These are phyloP conservation scores for Andrena bucephala DNA, from an alignment of 2,888 invertebrate species.

Conservation along the genomic window DNA sequence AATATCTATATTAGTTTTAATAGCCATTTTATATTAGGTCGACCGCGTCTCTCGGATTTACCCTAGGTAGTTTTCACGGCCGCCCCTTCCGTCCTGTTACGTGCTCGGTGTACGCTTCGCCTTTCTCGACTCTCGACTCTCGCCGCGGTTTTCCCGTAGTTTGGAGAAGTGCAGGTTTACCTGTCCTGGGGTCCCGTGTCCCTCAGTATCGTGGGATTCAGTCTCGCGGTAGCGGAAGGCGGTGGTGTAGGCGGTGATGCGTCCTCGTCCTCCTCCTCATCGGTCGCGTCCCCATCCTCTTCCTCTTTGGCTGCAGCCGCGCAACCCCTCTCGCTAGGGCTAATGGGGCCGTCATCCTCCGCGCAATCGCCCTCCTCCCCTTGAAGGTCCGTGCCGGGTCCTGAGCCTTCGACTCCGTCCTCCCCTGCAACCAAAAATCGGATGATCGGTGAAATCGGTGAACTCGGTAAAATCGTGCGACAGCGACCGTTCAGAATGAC, in stretches of 20 bases:
- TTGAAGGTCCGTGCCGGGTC: conserved; percentile 83
- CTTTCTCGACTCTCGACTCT: neutral
- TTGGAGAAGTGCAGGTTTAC: conserved; percentile 55
- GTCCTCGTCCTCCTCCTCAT: conserved; percentile 82
- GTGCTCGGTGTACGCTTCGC: no score
- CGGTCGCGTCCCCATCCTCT: conserved; percentile 85
- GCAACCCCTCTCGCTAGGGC: conserved; percentile 84
- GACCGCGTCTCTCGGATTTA: no score
- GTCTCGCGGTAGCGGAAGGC: conserved; percentile 78
- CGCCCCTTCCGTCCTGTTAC: conserved; percentile 2
- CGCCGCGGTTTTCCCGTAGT: neutral
- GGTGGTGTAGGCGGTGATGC: conserved; percentile 78
- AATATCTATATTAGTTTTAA: no score
- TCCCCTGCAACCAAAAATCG: conserved; percentile 86
- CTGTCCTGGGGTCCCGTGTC: conserved; percentile 82
- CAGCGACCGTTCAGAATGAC: no score
- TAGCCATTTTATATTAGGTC: no score
- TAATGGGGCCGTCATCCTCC: conserved; percentile 87
- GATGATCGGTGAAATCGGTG: conserved; percentile 8
- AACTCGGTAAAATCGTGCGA: no score
- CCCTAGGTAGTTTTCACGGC: conserved; percentile 11
- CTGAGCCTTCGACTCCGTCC: conserved; percentile 83
- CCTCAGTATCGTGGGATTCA: conserved; percentile 81
- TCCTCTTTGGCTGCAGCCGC: conserved; percentile 85
- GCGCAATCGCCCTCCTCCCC: conserved; percentile 88